Base-by-base conservation (phyloP, 2,888 invertebrate genomes). In the Mesopsocus fuscifrons region DNA sequence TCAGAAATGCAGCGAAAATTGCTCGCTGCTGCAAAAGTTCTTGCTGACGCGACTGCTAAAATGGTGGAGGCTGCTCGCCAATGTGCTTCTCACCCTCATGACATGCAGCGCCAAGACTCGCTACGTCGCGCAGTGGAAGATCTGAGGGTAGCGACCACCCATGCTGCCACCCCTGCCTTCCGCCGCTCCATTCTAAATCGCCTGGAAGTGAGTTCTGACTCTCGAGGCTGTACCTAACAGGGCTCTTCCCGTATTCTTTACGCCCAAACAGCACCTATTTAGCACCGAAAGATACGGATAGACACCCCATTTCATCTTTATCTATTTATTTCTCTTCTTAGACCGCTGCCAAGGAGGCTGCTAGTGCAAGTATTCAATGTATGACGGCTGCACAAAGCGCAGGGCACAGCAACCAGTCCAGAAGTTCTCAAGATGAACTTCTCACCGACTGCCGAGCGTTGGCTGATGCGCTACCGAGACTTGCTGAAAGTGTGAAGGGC, bases 31-130 rank as follows among this genome's bases (percentile, higher is more conserved):
- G 98, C 98, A 13, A 94, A 94, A 58, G 72, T 84, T 44, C 59
- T 87, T 34, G 97, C 97, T 0, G 95, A 97, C 60, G 97, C 97
- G 1, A 98, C 98, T 0, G 87, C 94, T 0, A 73, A 83, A 51
- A 83, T 98, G 80, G 95, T 97, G 18, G 95, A 97, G 60, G 92
- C 94, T 0, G 94, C 94, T 0, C 70, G 95, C 45, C 80, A 85
- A 42, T 94, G 94, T 59, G 89, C 92, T 0, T 79, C 80, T 18
- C 73, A 77, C 54, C 83, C 83, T 1, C 75, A 88, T 61, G 88
- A 91, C 53, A 71, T 78, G 1, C 71, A 71, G 46, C 81, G 81
- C 56, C 92, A 92, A 57, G 79, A 82, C 49, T 78, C 80, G 3
- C 63, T 98, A 9, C 73, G 84, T 23, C 70, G 72, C 47, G 94